phyloP scores from a whole-genome alignment of 2,113 vertebrate genomes.

The Hymenochirus boettgeri region DNA sequence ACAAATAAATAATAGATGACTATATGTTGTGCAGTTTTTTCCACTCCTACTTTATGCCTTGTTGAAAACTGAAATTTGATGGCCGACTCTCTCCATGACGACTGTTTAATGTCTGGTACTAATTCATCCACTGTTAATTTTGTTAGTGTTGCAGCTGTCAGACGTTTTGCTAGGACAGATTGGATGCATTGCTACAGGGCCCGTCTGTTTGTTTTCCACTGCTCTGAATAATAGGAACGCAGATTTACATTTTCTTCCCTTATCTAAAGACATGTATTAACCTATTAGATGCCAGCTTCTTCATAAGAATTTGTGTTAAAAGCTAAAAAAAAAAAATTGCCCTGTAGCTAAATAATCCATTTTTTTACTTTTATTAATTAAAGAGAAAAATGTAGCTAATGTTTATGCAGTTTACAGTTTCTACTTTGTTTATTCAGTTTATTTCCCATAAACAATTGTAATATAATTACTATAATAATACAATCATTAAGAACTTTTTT shows the following conservation, averaged over 20 bases:
- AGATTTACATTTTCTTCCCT: constrained; percentile 57
- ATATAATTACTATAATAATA: no score
- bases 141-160: constrained; percentile 92
- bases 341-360: no score
- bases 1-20: no score
- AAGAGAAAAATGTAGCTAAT: no score
- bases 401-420: no score
- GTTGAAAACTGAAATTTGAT: constrained; percentile 44
- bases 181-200: constrained; percentile 83
- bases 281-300: constrained; percentile 3
- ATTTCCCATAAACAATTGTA: no score
- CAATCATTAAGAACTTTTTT: no score
- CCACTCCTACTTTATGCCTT: constrained; percentile 11
- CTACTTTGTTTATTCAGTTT: no score
- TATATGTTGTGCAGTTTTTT: neutral
- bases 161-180: constrained; percentile 78
- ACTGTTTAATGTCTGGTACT: constrained; percentile 85
- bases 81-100: constrained; percentile 56
- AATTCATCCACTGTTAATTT: constrained; percentile 95
- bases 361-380: no score
- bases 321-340: no score
- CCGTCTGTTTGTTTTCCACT: constrained; percentile 88
- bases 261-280: constrained; percentile 44
- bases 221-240: constrained; percentile 76
- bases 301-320: neutral